Evolutionary conservation across 2,113 vertebrate species (phyloP).

Genomic region (Trichomycterus rosablanca): DNA sequence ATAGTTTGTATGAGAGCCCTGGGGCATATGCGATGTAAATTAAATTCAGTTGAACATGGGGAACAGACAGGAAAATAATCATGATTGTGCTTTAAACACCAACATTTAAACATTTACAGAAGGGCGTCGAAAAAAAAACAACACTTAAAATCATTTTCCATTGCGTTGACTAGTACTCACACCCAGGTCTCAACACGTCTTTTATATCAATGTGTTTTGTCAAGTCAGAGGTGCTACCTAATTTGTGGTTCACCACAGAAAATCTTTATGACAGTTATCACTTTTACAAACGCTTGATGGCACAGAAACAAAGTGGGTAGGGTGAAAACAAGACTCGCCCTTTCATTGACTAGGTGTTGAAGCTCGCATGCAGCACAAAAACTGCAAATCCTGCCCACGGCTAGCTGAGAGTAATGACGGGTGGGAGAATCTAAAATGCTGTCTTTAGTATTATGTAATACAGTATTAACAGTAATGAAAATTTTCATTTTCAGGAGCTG

Average conservation of each 20-base stretch:
- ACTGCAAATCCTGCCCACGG: not conserved
- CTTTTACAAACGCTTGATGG: slow-evolving; percentile 32
- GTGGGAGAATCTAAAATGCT: not conserved
- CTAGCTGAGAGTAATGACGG: not conserved
- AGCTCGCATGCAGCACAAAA: not conserved
- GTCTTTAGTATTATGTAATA: not conserved
- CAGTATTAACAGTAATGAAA: not conserved
- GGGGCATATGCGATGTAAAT: too few species aligned
- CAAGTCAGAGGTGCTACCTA: not conserved
- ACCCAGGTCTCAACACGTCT: slow-evolving; percentile 37
- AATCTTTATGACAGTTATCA: slow-evolving; percentile 40
- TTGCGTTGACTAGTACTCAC: slow-evolving; percentile 33
- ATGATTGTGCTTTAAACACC: too few species aligned
- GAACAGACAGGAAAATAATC: too few species aligned
- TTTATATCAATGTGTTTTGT: slow-evolving; percentile 24
- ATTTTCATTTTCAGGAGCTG: too few species aligned
- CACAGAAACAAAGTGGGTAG: not conserved
- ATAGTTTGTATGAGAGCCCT: too few species aligned
- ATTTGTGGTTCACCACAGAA: slow-evolving; percentile 47
- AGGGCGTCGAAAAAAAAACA: too few species aligned
- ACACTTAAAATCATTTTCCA: too few species aligned
- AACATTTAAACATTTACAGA: too few species aligned
- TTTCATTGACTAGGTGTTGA: not conserved
- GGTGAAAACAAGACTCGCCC: not conserved
- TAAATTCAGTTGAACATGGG: too few species aligned